Percentiles rank a stretch among this genome's conserved stretches.
Evolutionary conservation across 2,797 vertebrate genomes (phyloP).

Genomic region (Darevskia mixta): DNA sequence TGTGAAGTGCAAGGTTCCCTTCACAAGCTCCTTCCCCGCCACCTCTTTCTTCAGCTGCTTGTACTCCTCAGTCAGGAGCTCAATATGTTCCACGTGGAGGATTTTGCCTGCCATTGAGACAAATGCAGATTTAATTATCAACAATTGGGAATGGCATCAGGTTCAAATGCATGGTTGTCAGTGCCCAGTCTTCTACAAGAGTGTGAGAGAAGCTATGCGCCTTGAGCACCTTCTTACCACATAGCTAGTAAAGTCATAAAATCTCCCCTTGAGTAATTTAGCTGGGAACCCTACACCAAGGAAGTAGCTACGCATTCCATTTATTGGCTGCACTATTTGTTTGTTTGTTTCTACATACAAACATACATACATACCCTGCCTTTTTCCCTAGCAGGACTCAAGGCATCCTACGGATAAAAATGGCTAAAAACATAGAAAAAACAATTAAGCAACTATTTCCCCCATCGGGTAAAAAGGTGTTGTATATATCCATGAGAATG

Average conservation of each 20-base stretch:
- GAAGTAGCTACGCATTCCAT: background rate
- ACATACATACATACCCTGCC: too few species aligned
- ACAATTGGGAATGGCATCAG: background rate
- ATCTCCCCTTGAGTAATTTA: background rate
- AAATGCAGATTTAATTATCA: background rate
- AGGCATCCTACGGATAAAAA: too few species aligned
- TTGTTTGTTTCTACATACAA: too few species aligned
- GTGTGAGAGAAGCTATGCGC: background rate
- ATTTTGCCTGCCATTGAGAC: constrained; percentile 79
- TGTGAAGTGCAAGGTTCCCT: constrained; percentile 93
- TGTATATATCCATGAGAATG: too few species aligned
- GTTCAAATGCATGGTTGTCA: background rate
- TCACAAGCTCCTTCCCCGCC: constrained; percentile 84
- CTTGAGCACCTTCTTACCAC: background rate
- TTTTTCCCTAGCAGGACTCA: too few species aligned
- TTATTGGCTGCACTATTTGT: background rate
- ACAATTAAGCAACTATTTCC: too few species aligned
- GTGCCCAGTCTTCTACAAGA: background rate
- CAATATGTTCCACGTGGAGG: constrained; percentile 94
- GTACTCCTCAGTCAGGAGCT: constrained; percentile 90
- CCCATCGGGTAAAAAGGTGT: too few species aligned
- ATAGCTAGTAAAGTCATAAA: background rate
- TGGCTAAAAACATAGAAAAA: too few species aligned
- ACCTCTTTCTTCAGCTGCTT: constrained; percentile 89
- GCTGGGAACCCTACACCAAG: background rate